Base-by-base conservation (phyloP, 37 sponge, comb jelly and placozoan species). In the Ianthella basta region DNA sequence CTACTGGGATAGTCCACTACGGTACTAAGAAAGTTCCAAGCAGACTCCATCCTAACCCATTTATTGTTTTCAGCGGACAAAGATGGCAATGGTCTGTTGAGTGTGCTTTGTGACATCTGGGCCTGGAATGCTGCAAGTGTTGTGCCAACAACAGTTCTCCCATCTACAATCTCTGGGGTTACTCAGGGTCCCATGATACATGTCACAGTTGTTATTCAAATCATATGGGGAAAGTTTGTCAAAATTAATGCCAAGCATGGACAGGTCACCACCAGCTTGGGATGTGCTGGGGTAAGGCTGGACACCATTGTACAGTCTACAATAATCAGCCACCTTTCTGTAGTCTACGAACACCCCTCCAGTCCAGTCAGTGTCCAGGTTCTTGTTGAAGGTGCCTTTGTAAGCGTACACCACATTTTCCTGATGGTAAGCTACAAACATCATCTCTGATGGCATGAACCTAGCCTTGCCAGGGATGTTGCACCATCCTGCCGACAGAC, bases 71-170 rank as follows among this genome's bases (percentile, higher is more conserved):
- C 44, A 82, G 53, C 66, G 82, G 55, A 82, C 66, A 34, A 63
- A 82, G 36, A 82, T 82, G 53, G 82, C 82, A 64, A 82, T 24
- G 0, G 82, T 82, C 82, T 61, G 60, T 37, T 82, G 53, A 82
- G 50, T 44, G 50, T 44, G 50, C 50, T 44, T 3, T 10, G 50
- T 44, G 8, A 44, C 3, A 44, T 8, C 50, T 44, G 8, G 50
- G 3, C 50, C 50, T 8, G 50, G 6, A 44, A 44, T 44, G 50
- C 50, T 44, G 50, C 50, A 44, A 44, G 50, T 44, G 50, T 8
- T 8, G 8, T 8, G 3, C 6, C 50, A 3, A 44, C 50, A 44
- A 8, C 50, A 44, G 50, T 44, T 44, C 50, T 44, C 50, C 50
- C 50, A 44, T 44, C 50, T 44, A 8, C 50, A 44, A 10, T 44